Evolutionary conservation across 2,888 invertebrate species (phyloP), one percentile per base, ranked within the genome.

Genomic region (Limnephilus rhombicus): DNA sequence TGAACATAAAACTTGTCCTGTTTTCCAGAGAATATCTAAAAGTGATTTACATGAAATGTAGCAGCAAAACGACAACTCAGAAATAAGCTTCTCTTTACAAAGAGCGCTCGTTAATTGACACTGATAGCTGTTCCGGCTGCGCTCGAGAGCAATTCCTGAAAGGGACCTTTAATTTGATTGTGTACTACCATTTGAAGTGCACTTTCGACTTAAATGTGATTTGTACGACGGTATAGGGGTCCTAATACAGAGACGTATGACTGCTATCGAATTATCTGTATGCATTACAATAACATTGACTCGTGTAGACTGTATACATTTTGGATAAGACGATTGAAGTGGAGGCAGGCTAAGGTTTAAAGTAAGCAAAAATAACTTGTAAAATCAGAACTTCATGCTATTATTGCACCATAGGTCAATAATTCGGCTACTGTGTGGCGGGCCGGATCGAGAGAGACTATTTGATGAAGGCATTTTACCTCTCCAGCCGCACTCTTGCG

Each of bases 91-190:
- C 34, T 87, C 68, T 37, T 89, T 80, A 68, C 88, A 89, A 80
- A 89, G 88, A 34, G 24, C 45, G 3, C 88, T 24, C 37, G 41
- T 34, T 89, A 89, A 89, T 89, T 89, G 80, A 89, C 88, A 89
- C 41, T n/a, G 80, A 80, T 89, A 86, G 80, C 80, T 34, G 88
- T 37, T 53, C 68, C 24, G 53, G 88, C 24, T 88, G 34, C 29
- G 88, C 80, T 80, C 37, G 80, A 80, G 80, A 34, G 88, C 80
- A 34, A 89, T 89, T 89, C 41, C 88, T 89, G 41, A 80, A 89
- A 89, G 88, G 88, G 88, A 80, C 88, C 88, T 91, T 85, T 92
- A 92, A 92, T 92, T 92, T 91, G 91, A 92, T 92, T 92, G 91
- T 92, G 68, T 80, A 53, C 91, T 80, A 91, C 89, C 89, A 91